These are phyloP conservation scores for Microtus richardsoni DNA, from an alignment of 2,113 vertebrate genomes.

Conservation along the genomic window DNA sequence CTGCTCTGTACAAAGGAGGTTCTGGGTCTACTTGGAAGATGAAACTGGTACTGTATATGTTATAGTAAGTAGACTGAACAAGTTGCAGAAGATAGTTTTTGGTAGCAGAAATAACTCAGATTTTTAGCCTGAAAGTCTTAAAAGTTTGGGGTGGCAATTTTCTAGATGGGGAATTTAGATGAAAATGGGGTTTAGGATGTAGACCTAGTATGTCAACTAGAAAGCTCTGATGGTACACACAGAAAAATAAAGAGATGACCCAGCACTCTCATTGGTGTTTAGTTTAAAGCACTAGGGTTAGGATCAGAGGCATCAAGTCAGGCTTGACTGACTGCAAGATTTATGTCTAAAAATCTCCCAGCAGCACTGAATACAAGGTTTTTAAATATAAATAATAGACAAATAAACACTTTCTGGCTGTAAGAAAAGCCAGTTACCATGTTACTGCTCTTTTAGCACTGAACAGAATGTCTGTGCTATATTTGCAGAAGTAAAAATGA, in stretches of 20 bases:
- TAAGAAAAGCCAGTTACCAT: background rate
- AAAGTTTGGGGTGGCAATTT: background rate
- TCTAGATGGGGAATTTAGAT: no score
- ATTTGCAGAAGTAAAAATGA: background rate
- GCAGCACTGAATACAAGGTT: background rate
- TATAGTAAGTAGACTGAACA: background rate
- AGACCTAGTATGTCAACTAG: background rate
- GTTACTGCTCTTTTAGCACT: background rate
- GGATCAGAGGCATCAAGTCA: background rate
- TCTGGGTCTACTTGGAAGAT: background rate
- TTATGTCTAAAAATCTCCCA: background rate
- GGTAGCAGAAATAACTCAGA: background rate
- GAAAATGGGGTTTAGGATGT: background rate
- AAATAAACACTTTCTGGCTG: background rate
- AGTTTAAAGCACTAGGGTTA: background rate
- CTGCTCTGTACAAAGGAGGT: background rate
- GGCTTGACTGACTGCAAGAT: background rate
- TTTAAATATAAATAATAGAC: background rate
- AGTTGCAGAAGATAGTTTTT: background rate
- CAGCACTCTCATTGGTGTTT: accelerated
- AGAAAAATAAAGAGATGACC: background rate
- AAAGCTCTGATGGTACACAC: accelerated
- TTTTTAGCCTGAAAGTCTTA: background rate
- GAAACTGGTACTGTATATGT: background rate
- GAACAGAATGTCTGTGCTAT: background rate